Evolutionary conservation across 2,888 invertebrate genomes (phyloP).

Genomic region (Zhuqinia jingwanae): DNA sequence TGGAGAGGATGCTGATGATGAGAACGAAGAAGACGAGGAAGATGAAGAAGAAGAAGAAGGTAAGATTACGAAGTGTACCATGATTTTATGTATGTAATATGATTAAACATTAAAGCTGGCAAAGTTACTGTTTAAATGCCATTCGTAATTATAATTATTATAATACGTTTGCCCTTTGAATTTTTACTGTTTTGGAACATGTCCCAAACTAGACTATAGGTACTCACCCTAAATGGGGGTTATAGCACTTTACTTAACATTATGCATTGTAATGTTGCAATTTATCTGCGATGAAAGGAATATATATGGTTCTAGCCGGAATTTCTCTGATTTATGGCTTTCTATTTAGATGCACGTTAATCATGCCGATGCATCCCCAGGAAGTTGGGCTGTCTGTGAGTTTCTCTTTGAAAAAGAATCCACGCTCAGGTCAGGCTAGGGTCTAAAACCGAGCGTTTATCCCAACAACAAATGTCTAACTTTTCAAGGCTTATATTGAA

Average conservation of each 20-base stretch:
- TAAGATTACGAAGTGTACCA: not conserved
- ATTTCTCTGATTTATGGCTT: slow-evolving; percentile 72
- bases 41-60: slow-evolving; percentile 65
- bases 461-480: not conserved
- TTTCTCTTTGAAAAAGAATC: too few relatives aligned
- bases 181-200: too few relatives aligned
- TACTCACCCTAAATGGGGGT: too few relatives aligned
- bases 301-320: not conserved
- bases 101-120: too few relatives aligned
- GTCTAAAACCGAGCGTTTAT: not conserved
- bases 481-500: too few relatives aligned
- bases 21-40: slow-evolving; percentile 66
- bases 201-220: too few relatives aligned
- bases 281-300: not conserved
- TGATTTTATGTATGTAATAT: too few relatives aligned
- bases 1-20: slow-evolving; percentile 66
- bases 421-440: not conserved
- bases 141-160: too few relatives aligned
- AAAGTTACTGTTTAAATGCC: too few relatives aligned
- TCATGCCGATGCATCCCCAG: slow-evolving; percentile 67
- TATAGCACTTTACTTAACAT: too few relatives aligned
- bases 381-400: slow-evolving; percentile 22
- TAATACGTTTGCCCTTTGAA: too few relatives aligned
- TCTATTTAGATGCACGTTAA: slow-evolving; percentile 75
- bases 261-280: too few relatives aligned